Base-by-base conservation (phyloP, 2,888 invertebrate genomes). In the Ellobium chinense region DNA sequence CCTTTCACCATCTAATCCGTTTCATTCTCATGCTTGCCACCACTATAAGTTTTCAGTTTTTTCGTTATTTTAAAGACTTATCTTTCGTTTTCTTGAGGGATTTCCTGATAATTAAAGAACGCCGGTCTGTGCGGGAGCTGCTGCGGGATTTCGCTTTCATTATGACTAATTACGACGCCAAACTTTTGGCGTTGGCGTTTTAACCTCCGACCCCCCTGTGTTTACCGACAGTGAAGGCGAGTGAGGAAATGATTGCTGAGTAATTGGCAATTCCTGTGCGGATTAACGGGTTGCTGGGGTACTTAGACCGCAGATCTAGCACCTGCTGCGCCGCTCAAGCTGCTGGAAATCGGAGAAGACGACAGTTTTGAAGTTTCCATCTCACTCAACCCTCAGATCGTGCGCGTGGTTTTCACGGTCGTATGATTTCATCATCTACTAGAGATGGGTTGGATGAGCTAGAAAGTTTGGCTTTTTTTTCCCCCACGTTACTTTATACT, bases 211-310 rank as follows among this genome's bases (percentile, higher is more conserved):
- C 69, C 46, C 29, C 27, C 46, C 5, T 3, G 27, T 69, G 14
- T 39, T 69, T 29, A 69, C 39, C 39, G 46, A 18, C 54, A 27
- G 66, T 18, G 39, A 39, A n/a, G n/a, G 21, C 1, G 29, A 37
- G 24, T 24, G 24, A 24, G 39, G n/a, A 66, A 18, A 24, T 66
- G 66, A n/a, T 39, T n/a, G 69, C 18, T 69, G 69, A 46, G 69
- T 69, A 46, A 69, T 69, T 69, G 69, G 14, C 1, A 46, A 27
- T 58, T 36, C 46, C 37, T 46, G 29, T 21, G 24, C 4, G 46
- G 37, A 21, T 34, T 69, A 36, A 69, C 27, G 4, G 7, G 46
- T 39, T 46, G 39, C 18, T 46, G 46, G 46, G 34, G 69, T 5
- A 27, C 34, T 46, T 3, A 46, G n/a, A 37, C 14, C 18, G 39